Percentiles rank a stretch among this genome's conserved stretches.
These are phyloP conservation scores for Oenanthe melanoleuca DNA, from an alignment of 2,113 vertebrate species.

Conservation along the genomic window DNA sequence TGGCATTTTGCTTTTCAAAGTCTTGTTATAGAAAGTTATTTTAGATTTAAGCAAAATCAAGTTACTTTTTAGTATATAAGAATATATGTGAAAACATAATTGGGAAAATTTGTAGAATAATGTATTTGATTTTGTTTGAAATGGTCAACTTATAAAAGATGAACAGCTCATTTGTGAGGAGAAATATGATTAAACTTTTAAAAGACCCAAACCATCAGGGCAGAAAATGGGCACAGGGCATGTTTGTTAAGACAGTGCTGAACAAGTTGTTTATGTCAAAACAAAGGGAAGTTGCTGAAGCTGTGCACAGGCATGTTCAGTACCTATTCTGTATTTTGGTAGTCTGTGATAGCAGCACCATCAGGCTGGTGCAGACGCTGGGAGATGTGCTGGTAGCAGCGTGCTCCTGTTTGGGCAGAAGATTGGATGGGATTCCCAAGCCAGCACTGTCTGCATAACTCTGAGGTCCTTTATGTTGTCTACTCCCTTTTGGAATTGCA, in stretches of 20 bases:
- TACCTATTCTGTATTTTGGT: neutral
- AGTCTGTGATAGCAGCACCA: neutral
- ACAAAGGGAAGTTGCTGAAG: neutral
- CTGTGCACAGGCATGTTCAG: neutral
- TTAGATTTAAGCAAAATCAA: neutral
- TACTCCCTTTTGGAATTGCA: neutral
- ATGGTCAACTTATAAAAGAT: neutral
- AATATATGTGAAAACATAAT: neutral
- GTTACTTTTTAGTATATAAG: neutral
- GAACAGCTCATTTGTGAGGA: neutral
- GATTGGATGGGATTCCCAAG: neutral
- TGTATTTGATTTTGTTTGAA: neutral
- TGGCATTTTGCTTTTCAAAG: neutral
- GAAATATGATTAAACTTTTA: neutral
- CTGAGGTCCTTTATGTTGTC: fast-evolving
- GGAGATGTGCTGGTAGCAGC: neutral
- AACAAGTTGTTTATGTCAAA: neutral
- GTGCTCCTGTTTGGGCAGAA: fast-evolving
- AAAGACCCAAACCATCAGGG: neutral
- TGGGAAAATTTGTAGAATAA: neutral
- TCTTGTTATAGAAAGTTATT: neutral
- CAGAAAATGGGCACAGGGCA: neutral
- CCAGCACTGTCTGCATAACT: fast-evolving
- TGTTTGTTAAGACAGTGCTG: neutral
- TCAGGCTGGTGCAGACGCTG: neutral